Base-by-base conservation (phyloP, 1,140 invertebrate species). In the Nephila pilipes region DNA sequence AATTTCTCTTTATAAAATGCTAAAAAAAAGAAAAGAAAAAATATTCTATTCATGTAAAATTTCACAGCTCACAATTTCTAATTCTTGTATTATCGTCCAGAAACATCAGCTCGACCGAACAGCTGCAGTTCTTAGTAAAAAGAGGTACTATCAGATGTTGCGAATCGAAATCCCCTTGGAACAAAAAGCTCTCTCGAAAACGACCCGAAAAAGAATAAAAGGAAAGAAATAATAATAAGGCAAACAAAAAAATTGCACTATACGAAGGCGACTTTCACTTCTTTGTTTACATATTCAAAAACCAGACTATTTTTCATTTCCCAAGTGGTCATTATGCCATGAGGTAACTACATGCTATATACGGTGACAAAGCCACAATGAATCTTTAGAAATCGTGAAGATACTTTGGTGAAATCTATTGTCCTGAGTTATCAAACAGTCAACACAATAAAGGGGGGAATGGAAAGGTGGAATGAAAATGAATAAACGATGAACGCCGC, bases 331-430 rank as follows among this genome's bases (percentile, higher is more conserved):
- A 58, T 58, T 58, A 58, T 54, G 46, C 10, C 29, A 58, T 3
- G 4, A 29, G 55, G 6, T 69, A 85, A 32, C n/a, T 29, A 81
- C 32, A 29, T n/a, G 18, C n/a, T 81, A 38, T 54, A 55, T 32
- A 25, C 25, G 29, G 55, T 29, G 83, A 85, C 83, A 85, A 85
- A 85, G 25, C 8, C 16, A 12, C 25, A 85, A 60, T 85, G 83
- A 85, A 85, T 60, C 54, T 85, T 60, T 10, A 58, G 46, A 58
- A 57, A 85, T 55, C 83, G 81, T n/a, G 38, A 85, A 85, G 54
- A 60, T 55, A 46, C 10, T 46, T 46, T 8, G 25, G 10, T 32
- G 38, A 57, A 36, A 58, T 85, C 55, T 32, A 85, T 85, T 85
- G 83, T 85, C 54, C 25, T 85, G 46, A 55, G 18, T 12, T 58